phyloP scores from a whole-genome alignment of 2,113 vertebrate genomes.

The Eolophus roseicapilla region DNA sequence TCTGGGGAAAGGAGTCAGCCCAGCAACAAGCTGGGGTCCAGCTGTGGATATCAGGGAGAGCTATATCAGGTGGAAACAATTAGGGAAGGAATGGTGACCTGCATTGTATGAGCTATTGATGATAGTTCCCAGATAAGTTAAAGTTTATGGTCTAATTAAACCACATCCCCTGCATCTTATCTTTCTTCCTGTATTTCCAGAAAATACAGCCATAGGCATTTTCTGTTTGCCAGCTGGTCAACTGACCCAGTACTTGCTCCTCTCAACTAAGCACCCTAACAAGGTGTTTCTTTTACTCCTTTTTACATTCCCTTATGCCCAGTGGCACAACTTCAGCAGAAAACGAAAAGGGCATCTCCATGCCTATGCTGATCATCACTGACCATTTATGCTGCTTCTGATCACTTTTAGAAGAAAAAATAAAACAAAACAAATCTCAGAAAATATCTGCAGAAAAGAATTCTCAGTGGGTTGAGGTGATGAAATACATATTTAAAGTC shows the following conservation, averaged over 20 bases:
- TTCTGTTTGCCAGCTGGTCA: conserved; percentile 56
- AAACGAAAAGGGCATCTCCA: background rate
- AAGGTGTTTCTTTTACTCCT: background rate
- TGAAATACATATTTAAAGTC: background rate
- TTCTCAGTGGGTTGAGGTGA: background rate
- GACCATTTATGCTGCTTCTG: background rate
- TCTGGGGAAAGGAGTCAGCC: background rate
- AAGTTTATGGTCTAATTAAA: conserved; percentile 56
- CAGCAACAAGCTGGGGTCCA: conserved; percentile 52
- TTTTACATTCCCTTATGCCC: background rate
- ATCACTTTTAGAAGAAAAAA: background rate
- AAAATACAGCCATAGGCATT: background rate
- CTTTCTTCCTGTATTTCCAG: conserved; percentile 50
- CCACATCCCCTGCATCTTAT: conserved; percentile 43
- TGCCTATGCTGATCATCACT: background rate
- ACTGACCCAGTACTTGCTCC: background rate
- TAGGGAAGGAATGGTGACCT: conserved; percentile 51
- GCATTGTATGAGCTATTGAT: conserved; percentile 40
- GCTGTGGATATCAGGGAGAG: conserved; percentile 42
- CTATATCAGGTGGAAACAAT: conserved; percentile 53
- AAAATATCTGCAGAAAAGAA: background rate
- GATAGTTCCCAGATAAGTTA: conserved; percentile 62
- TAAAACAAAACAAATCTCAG: background rate
- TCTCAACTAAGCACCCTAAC: background rate
- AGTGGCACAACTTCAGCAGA: background rate